Evolutionary conservation across 2,888 invertebrate genomes (phyloP).

Genomic region (Bugulina stolonifera): DNA sequence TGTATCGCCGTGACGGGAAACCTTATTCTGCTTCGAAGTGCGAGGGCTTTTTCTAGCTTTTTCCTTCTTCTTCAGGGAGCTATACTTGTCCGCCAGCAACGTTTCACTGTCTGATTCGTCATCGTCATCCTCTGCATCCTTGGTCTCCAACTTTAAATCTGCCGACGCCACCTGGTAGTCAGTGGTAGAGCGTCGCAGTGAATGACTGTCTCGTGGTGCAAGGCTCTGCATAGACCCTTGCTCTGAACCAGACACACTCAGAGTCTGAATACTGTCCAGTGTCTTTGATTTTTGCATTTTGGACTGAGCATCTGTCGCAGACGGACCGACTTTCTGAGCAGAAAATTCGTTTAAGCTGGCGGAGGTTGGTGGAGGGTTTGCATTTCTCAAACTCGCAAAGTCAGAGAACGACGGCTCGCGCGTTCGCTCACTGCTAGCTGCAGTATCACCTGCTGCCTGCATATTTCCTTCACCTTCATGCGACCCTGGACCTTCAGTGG

Average conservation of each 20-base stretch:
- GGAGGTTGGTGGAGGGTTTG: not conserved
- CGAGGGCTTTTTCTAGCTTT: conserved; percentile 4
- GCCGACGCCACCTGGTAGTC: conserved; percentile 19
- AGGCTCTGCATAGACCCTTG: not conserved
- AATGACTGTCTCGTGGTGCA: not conserved
- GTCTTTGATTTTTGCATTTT: not conserved
- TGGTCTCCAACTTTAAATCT: not conserved
- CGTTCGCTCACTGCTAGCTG: not conserved
- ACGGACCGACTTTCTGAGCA: not conserved
- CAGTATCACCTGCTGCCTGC: not conserved
- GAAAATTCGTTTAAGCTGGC: not conserved
- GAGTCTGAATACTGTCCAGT: not conserved
- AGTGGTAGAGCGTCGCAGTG: conserved; percentile 2
- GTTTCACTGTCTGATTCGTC: conserved; percentile 19
- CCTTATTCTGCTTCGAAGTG: not conserved
- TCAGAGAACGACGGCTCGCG: conserved; percentile 13
- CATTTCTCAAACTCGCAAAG: not conserved
- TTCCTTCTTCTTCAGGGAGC: conserved; percentile 15
- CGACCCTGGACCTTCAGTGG: too few relatives aligned
- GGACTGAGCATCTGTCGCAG: not conserved
- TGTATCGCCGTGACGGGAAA: not conserved
- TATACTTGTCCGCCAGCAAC: not conserved
- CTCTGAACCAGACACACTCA: not conserved
- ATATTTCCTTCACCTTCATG: not conserved
- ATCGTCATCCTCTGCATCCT: not conserved